Conservation (phyloP, 2,797 vertebrate species). For the Catostomus latipinnis region DNA sequence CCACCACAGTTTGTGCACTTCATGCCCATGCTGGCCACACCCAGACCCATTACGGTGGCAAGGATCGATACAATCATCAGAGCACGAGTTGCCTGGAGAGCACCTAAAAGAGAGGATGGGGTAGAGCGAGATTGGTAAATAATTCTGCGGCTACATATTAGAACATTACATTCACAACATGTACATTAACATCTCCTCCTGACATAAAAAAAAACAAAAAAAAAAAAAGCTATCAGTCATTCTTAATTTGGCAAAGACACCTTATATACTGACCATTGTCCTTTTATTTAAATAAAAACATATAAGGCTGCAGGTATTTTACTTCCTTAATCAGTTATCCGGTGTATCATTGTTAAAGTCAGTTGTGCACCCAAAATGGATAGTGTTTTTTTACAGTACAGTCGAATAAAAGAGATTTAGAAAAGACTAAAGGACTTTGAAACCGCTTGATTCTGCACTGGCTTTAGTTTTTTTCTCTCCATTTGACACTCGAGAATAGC, state of each 20-base stretch:
- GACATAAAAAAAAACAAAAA: no score
- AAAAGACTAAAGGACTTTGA: neutral
- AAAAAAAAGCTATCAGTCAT: no score
- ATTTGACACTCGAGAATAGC: neutral
- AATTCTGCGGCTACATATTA: neutral
- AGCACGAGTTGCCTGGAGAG: conserved; percentile 86
- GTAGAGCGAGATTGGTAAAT: neutral
- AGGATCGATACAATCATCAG: conserved; percentile 87
- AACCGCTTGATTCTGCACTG: neutral
- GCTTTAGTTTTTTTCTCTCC: neutral
- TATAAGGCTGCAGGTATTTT: no score
- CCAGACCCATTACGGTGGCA: conserved; percentile 73
- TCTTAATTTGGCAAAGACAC: no score
- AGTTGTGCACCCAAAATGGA: neutral
- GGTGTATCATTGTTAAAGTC: neutral
- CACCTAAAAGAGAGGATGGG: conserved; percentile 62
- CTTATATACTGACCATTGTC: no score
- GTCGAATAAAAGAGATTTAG: neutral
- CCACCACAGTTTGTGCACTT: conserved; percentile 89
- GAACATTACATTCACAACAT: no score
- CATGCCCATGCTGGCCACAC: conserved; percentile 86
- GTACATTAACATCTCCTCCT: neutral
- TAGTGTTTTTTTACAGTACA: neutral
- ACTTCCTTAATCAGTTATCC: neutral
- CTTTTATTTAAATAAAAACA: no score